Conservation (phyloP, 92 coral and sea anemone genomes). For the Zoanthus sociatus region DNA sequence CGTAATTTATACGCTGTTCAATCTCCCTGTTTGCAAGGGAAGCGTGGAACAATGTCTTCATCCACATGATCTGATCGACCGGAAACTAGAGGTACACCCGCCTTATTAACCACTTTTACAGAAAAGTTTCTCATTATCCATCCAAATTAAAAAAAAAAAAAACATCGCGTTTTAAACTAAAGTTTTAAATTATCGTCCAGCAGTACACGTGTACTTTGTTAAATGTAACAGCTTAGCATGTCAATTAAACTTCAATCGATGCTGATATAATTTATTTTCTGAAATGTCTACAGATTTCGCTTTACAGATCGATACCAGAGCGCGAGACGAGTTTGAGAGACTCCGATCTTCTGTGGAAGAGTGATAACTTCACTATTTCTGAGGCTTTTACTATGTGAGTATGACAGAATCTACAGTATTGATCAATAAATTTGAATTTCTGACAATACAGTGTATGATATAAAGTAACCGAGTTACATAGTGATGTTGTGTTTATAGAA, state of each 20-base stretch:
- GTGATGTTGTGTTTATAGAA: no score
- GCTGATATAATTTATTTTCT: not conserved
- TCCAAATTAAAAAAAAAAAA: not conserved
- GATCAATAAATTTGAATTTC: no score
- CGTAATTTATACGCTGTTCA: slow-evolving; percentile 84
- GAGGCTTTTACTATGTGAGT: slow-evolving; percentile 77
- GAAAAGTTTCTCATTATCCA: not conserved
- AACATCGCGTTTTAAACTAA: not conserved
- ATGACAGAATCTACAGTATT: not conserved
- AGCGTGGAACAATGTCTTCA: slow-evolving; percentile 67
- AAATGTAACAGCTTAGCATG: not conserved
- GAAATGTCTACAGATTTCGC: slow-evolving; percentile 69
- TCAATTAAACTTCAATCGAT: not conserved
- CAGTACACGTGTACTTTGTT: not conserved
- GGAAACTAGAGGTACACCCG: slow-evolving; percentile 69
- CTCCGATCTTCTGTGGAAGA: slow-evolving; percentile 84
- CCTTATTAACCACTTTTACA: not conserved
- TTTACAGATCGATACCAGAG: slow-evolving; percentile 78
- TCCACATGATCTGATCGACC: slow-evolving; percentile 75
- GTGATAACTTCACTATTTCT: slow-evolving; percentile 68
- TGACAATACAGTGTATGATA: no score
- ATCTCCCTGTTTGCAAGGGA: slow-evolving; percentile 87
- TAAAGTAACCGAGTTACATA: no score
- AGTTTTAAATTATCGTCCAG: not conserved
- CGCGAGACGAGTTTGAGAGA: slow-evolving; percentile 55